Evolutionary conservation across 2,113 vertebrate genomes (phyloP), one percentile per base, ranked within the genome.

Genomic region (Castor canadensis): DNA sequence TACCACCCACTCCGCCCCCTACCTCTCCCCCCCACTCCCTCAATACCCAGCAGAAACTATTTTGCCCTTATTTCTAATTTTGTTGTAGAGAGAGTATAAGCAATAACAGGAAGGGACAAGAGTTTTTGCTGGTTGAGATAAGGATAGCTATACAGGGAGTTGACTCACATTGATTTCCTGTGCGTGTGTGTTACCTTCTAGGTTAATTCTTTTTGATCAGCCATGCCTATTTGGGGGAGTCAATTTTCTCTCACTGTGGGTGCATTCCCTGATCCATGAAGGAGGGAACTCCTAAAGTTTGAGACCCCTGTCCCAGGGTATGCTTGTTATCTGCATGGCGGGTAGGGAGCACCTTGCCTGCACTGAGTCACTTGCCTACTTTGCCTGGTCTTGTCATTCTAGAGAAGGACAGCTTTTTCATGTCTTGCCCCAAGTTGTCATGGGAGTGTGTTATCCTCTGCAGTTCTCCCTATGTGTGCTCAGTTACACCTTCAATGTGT

Each of bases 241-340:
- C 11, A 6, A 6, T 19, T 5, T 66, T 10, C 6, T 12, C 10
- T 45, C 26, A 3, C 19, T 26, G 24, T 0, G 20, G 40, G 19
- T 35, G 24, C 13, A 19, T 15, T 45, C 0, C 1, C 35, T 40
- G 72, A 1, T 10, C 32, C 10, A 26, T 2, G 1, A 19, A 47
- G n/a, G 38, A 20, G 6, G 28, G 38, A 0, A 0, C 9, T 2
- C 45, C 35, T 47, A 32, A 10, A 35, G 19, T 38, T 28, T 24
- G 3, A 0, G 26, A 24, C 8, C 22, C 45, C 30, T 52, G 1
- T 35, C 2, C 9, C 43, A 26, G 47, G 24, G 28, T 2, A 58
- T 2, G 7, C 24, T 16, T 45, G 19, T 19, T 38, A 38, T 49
- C 20, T 87, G 6, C 15, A 67, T 0, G 24, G 12, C 38, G 28